phyloP scores from a whole-genome alignment of 2,797 vertebrate species.

The Buceros bicornis region DNA sequence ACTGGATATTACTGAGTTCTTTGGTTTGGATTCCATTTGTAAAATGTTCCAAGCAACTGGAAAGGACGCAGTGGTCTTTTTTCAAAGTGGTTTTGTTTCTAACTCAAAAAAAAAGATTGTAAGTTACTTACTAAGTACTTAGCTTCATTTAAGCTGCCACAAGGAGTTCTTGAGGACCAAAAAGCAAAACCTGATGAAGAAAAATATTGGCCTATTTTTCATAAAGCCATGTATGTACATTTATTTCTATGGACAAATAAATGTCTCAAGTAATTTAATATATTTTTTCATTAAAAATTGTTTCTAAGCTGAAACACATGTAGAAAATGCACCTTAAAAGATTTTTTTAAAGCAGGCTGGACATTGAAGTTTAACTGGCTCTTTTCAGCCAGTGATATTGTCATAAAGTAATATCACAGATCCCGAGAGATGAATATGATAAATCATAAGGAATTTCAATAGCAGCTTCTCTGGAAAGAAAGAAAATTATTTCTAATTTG shows the following conservation, averaged over 20 bases:
- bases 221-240: background rate
- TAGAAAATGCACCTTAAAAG: background rate
- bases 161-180: background rate
- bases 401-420: background rate
- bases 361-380: background rate
- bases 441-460: background rate
- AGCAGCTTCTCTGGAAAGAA: background rate
- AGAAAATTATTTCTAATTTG: background rate
- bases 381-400: background rate
- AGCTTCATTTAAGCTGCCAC: background rate
- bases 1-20: background rate
- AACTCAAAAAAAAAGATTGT: background rate
- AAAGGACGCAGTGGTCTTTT: background rate
- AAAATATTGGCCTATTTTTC: background rate
- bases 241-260: background rate
- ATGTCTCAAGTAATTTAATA: background rate
- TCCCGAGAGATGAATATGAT: background rate
- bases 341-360: background rate
- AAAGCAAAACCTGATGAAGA: background rate
- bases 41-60: background rate
- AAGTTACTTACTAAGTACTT: background rate
- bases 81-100: rapidly evolving
- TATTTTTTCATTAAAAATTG: background rate
- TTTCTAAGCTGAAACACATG: background rate
- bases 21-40: background rate